Evolutionary conservation across 2,113 vertebrate genomes (phyloP), one percentile per base, ranked within the genome.

Genomic region (Stictonetta naevosa): DNA sequence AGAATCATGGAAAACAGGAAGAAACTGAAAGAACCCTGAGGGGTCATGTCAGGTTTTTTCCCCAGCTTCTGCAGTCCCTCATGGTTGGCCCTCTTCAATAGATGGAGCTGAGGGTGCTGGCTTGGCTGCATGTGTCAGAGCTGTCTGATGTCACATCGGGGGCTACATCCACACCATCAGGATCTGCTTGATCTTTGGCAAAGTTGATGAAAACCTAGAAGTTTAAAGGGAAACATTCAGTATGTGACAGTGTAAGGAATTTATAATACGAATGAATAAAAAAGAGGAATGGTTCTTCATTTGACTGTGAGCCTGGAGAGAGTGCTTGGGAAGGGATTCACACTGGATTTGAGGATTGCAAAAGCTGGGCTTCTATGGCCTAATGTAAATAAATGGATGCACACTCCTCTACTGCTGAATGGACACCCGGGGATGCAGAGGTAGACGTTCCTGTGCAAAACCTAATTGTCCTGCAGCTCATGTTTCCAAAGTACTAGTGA

Each of bases 141-240:
- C 81, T 96, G 86, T 97, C 97, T 64, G 90, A 58, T 1, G 60
- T 84, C 76, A 92, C 79, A 13, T 93, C 92, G 10, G 96, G 84
- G 29, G 92, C 95, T 5, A 73, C 38, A 3, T 98, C 98, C 0
- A 0, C 5, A 1, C 93, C 50, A 1, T 97, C 98, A 42, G 97
- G 97, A 52, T 93, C 96, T 21, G 96, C 98, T 74, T 98, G 98
- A 55, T 97, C 98, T 98, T 98, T 98, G 83, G 99, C 99, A 88
- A 99, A 99, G 97, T 99, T 99, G 97, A 99, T 99, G 97, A 99
- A 99, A 96, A 99, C 99, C 99, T 99, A 76, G 23, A 94, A 92
- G 44, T 94, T 93, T 22, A 97, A 95, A 87, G 71, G 66, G 95
- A 95, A 91, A 72, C 28, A 75, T 38, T 97, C 89, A 93, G 59